phyloP scores from a whole-genome alignment of 2,888 invertebrate genomes.

The Cenopis cana region DNA sequence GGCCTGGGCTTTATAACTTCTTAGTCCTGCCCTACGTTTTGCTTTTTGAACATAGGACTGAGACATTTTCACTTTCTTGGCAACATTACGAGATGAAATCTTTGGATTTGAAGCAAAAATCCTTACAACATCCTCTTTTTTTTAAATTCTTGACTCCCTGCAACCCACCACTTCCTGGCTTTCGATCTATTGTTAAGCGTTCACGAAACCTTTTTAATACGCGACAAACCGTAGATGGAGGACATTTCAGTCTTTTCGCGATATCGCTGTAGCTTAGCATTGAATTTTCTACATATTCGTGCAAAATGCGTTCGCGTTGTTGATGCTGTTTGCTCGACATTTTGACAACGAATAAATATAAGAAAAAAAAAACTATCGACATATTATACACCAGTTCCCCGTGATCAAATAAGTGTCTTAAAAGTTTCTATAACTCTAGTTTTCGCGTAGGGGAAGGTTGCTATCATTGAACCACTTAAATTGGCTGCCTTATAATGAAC shows the following conservation, averaged over 20 bases:
- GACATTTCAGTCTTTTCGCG: background rate
- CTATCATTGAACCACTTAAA: too few species aligned
- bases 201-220: background rate
- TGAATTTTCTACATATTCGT: background rate
- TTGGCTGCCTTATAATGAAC: too few species aligned
- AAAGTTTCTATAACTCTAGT: too few species aligned
- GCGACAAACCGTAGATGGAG: background rate
- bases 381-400: too few species aligned
- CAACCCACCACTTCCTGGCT: background rate
- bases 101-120: background rate
- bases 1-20: too few species aligned
- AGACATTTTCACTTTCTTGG: conserved; percentile 3
- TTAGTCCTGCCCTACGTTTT: too few species aligned
- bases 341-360: background rate
- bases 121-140: background rate
- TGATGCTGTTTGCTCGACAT: background rate
- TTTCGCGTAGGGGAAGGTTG: too few species aligned
- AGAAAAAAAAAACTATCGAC: too few species aligned
- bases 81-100: background rate
- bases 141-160: background rate
- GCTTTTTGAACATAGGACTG: background rate
- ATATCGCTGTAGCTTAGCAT: background rate
- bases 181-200: conserved; percentile 3
- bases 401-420: too few species aligned
- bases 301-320: background rate